These are phyloP conservation scores for Percopsis omiscomaycus DNA, from an alignment of 2,797 vertebrate genomes.

Conservation along the genomic window DNA sequence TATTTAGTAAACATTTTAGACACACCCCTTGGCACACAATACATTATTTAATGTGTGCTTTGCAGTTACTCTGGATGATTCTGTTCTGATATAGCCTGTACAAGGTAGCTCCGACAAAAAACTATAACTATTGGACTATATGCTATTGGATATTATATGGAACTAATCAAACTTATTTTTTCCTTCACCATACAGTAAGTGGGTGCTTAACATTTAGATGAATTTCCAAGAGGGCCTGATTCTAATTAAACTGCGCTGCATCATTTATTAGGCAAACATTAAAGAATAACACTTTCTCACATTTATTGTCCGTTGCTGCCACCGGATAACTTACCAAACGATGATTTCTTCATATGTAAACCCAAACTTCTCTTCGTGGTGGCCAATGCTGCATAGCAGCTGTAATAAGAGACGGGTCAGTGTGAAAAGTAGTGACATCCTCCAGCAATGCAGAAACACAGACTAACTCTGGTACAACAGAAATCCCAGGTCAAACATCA, in stretches of 20 bases:
- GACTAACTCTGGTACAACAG: not conserved
- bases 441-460: not conserved
- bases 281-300: slow-evolving; percentile 1
- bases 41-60: too few relatives aligned
- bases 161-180: too few relatives aligned
- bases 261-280: not conserved
- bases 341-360: slow-evolving; percentile 98
- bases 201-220: too few relatives aligned
- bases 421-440: not conserved
- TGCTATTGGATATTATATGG: too few relatives aligned
- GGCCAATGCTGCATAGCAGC: slow-evolving; percentile 94
- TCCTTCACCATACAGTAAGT: too few relatives aligned
- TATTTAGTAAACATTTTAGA: too few relatives aligned
- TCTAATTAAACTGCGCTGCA: slow-evolving; percentile 5
- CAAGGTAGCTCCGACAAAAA: too few relatives aligned
- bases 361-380: slow-evolving; percentile 92
- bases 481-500: not conserved
- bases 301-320: not conserved
- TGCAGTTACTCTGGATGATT: too few relatives aligned
- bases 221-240: not conserved
- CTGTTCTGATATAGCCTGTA: too few relatives aligned
- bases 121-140: too few relatives aligned
- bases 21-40: too few relatives aligned
- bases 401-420: slow-evolving; percentile 55
- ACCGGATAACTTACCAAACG: slow-evolving; percentile 86